Percentiles rank a stretch among this genome's conserved stretches.
These are phyloP conservation scores for Acanthurus tractus DNA, from an alignment of 2,797 vertebrate species.

Conservation along the genomic window DNA sequence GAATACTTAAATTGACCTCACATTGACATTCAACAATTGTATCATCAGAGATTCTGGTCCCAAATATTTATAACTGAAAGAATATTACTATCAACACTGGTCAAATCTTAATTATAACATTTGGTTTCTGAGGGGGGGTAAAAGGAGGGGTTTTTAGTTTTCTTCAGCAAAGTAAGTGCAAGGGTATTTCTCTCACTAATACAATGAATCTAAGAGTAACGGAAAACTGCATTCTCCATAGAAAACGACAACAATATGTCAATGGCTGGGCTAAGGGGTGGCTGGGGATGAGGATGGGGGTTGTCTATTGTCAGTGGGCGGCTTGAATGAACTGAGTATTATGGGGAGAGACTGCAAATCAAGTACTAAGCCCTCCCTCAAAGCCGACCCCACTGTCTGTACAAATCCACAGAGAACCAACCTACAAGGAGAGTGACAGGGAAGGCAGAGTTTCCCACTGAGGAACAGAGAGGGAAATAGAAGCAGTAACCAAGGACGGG, in stretches of 20 bases:
- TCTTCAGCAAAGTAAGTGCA: constrained; percentile 24
- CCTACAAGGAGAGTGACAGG: constrained; percentile 63
- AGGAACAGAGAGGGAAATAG: constrained; percentile 55
- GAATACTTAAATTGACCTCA: background rate
- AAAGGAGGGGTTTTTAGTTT: constrained; percentile 1
- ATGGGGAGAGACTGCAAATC: constrained; percentile 76
- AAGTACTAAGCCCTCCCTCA: constrained; percentile 72
- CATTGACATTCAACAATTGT: background rate
- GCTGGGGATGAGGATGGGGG: constrained; percentile 49
- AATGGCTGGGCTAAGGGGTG: constrained; percentile 64
- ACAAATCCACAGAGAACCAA: constrained; percentile 64
- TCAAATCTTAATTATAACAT: background rate
- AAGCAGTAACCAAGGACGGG: constrained; percentile 56
- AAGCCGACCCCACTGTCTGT: constrained; percentile 61
- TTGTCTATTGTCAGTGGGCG: constrained; percentile 57
- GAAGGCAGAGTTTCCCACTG: constrained; percentile 70
- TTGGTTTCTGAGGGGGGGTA: background rate
- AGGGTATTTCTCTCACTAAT: constrained; percentile 5
- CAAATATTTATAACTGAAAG: background rate
- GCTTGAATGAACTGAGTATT: constrained; percentile 69
- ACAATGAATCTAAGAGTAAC: constrained; percentile 56
- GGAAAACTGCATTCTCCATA: constrained; percentile 71
- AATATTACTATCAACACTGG: background rate
- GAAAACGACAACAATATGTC: constrained; percentile 74
- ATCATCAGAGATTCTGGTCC: background rate